phyloP scores from a whole-genome alignment of 2,888 invertebrate species.

The Euphydryas editha region DNA sequence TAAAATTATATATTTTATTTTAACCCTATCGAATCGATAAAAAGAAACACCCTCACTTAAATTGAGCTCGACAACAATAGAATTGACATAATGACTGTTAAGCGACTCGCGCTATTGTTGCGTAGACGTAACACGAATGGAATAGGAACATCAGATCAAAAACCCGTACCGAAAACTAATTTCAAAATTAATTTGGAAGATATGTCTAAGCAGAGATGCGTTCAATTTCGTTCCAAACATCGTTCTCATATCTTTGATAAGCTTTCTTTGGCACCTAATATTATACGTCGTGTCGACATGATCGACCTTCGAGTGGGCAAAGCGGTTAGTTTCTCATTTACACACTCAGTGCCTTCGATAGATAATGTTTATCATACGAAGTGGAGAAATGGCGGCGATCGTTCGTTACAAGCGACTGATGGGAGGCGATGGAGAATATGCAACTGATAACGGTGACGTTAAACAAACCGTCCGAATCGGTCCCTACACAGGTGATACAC shows the following conservation, averaged over 20 bases:
- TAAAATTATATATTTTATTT: conserved; percentile 46
- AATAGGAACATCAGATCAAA: conserved; percentile 82
- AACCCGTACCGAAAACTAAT: conserved; percentile 79
- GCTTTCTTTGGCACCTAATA: conserved; percentile 82
- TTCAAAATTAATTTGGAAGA: conserved; percentile 76
- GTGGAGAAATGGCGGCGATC: conserved; percentile 49
- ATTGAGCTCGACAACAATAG: conserved; percentile 81
- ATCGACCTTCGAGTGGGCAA: conserved; percentile 55
- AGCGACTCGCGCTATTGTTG: conserved; percentile 60
- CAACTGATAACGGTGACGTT: conserved; percentile 56
- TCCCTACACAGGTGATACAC: conserved; percentile 59
- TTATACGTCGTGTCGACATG: conserved; percentile 62
- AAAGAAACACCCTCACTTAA: conserved; percentile 75
- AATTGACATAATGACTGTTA: conserved; percentile 75
- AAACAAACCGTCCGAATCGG: conserved; percentile 51
- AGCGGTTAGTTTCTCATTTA: conserved; percentile 51
- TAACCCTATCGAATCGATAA: conserved; percentile 61
- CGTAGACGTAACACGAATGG: conserved; percentile 68
- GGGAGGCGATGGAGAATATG: conserved; percentile 71
- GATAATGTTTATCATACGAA: conserved; percentile 38
- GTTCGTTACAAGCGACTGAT: conserved; percentile 41
- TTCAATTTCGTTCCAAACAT: conserved; percentile 70
- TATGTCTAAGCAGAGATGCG: conserved; percentile 71
- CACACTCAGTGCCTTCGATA: conserved; percentile 55
- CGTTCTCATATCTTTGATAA: conserved; percentile 75